Evolutionary conservation across 2,888 invertebrate genomes (phyloP).

Genomic region (Ryuthela nishihirai): DNA sequence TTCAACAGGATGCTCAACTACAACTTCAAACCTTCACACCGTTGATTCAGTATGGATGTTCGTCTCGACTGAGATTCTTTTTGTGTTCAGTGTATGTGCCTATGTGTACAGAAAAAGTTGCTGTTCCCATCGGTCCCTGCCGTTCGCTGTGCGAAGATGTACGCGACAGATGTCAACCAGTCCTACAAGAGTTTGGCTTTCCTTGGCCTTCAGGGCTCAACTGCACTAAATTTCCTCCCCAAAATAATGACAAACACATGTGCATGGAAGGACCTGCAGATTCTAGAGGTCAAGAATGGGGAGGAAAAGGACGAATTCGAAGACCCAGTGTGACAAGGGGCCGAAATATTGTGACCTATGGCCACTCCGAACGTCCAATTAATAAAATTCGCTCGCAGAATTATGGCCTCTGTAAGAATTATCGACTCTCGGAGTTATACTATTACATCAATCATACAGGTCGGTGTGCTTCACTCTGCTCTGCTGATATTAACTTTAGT

Average conservation of each 20-base stretch:
- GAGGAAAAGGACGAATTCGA: slow-evolving; percentile 6
- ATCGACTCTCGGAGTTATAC: slow-evolving; percentile 57
- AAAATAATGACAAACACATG: slow-evolving; percentile 91
- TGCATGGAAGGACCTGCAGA: slow-evolving; percentile 82
- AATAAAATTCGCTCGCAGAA: slow-evolving; percentile 7
- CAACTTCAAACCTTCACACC: slow-evolving; percentile 86
- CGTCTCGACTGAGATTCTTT: slow-evolving; percentile 80
- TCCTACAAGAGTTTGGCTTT: slow-evolving; percentile 85
- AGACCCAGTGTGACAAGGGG: slow-evolving; percentile 5
- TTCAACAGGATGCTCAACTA: slow-evolving; percentile 82
- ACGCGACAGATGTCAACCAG: slow-evolving; percentile 76
- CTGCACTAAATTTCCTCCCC: slow-evolving; percentile 81
- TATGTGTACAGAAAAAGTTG: slow-evolving; percentile 92
- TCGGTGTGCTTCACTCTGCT: slow-evolving; percentile 75
- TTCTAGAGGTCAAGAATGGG: slow-evolving; percentile 30
- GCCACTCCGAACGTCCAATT: background rate
- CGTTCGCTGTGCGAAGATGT: slow-evolving; percentile 85
- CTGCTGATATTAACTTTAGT: slow-evolving; percentile 73
- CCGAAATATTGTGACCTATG: background rate
- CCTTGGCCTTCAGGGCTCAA: slow-evolving; percentile 90
- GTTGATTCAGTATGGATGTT: slow-evolving; percentile 86
- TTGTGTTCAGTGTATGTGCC: slow-evolving; percentile 91
- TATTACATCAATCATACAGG: slow-evolving; percentile 69
- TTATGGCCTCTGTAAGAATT: slow-evolving; percentile 19
- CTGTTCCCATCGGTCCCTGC: slow-evolving; percentile 87